Evolutionary conservation across 2,888 invertebrate genomes (phyloP), one percentile per base, ranked within the genome.

Genomic region (Hypselothyrea guttata): DNA sequence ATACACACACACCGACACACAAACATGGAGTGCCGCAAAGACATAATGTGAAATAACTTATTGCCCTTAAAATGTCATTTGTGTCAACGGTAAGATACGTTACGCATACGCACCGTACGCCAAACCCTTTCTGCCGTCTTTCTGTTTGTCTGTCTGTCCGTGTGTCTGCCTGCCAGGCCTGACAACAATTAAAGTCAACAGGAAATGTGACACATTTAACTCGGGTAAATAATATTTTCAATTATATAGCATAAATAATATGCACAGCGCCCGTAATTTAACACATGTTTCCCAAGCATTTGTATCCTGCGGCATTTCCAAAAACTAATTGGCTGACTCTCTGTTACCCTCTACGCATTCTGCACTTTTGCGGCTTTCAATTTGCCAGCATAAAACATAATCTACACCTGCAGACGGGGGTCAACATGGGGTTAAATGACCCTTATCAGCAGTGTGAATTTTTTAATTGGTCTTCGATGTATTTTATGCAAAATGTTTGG

Each of bases 31-130:
- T 22, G 42, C 63, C 56, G 55, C 58, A 68, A 72, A 68, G 70
- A 73, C 83, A 82, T 81, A 85, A 86, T 81, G 86, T 68, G 84
- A 86, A 81, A 81, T 81, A 81, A 81, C 81, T 81, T 81, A 81
- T 81, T 81, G 85, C 86, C 81, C 81, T 81, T 81, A 81, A 86
- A 81, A 81, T 81, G 81, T 81, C 86, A 86, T 86, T 86, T 86
- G 66, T 86, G 81, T 81, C 86, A 86, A 86, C 86, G 86, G 66
- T 81, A 83, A 86, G 81, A 81, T 86, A 81, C 82, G 85, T 81
- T 81, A 84, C 86, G 75, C 83, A 84, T 69, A 82, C 85, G 83
- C 85, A 81, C 63, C 65, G 79, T 63, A 47, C 41, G 22, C 58
- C 61, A 8, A 4, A 8, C 35, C 9, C 16, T 1, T 7, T 3